Conservation (phyloP, 2,888 invertebrate species). For the Strigamia maritima region DNA sequence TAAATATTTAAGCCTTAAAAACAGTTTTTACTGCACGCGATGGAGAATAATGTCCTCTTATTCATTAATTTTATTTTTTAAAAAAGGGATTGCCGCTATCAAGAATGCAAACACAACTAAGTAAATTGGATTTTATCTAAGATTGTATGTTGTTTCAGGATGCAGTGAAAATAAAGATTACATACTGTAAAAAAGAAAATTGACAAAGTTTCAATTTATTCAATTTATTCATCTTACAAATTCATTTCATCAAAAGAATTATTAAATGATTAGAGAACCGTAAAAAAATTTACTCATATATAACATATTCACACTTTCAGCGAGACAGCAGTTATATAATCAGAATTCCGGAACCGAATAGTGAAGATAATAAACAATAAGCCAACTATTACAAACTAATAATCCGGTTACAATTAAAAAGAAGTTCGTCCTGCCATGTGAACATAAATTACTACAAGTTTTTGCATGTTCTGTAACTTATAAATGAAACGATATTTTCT, state of each 20-base stretch:
- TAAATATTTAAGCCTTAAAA: background rate
- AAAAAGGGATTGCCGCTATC: background rate
- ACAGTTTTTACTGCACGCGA: background rate
- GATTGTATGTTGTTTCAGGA: background rate
- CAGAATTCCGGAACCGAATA: background rate
- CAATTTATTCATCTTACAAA: constrained; percentile 6
- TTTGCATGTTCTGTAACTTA: background rate
- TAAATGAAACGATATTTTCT: too few relatives aligned
- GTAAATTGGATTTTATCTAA: background rate
- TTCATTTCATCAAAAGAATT: constrained; percentile 29
- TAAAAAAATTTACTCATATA: background rate
- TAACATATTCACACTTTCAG: background rate
- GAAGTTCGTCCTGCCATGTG: background rate
- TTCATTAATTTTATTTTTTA: background rate
- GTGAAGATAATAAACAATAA: background rate
- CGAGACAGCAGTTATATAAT: background rate
- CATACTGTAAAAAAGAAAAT: background rate
- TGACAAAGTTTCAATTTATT: constrained; percentile 18
- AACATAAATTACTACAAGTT: background rate
- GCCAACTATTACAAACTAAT: background rate
- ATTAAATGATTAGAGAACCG: constrained; percentile 5
- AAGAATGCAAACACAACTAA: background rate
- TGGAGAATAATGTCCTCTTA: too few relatives aligned
- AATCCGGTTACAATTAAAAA: background rate
- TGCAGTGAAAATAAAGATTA: too few relatives aligned